phyloP scores from a whole-genome alignment of 2,888 invertebrate species.

The Camptogramma bilineatum region DNA sequence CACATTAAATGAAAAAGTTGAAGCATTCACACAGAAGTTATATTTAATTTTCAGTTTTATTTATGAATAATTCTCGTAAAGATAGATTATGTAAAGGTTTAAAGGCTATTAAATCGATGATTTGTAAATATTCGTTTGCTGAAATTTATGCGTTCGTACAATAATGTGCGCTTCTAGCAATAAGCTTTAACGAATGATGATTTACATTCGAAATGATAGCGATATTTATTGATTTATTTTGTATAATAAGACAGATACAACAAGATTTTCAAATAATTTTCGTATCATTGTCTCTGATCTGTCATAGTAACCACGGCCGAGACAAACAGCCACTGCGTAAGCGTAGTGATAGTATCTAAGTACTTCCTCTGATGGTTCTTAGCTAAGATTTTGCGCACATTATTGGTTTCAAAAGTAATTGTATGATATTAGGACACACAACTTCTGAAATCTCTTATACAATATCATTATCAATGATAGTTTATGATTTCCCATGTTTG shows the following conservation, averaged over 20 bases:
- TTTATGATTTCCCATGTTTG: no score
- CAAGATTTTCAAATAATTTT: no score
- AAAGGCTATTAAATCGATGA: conserved; percentile 54
- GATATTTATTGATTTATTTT: background rate
- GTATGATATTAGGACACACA: no score
- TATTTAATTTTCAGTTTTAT: conserved; percentile 69
- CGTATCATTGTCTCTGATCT: background rate
- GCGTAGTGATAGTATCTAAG: no score
- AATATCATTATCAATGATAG: no score
- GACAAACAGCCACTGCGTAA: no score
- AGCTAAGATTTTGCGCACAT: no score
- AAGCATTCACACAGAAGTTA: conserved; percentile 55
- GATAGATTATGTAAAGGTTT: conserved; percentile 54
- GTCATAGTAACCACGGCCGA: background rate
- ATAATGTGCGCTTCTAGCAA: conserved; percentile 14
- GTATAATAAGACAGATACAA: background rate
- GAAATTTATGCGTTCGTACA: conserved; percentile 29
- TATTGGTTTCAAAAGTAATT: no score
- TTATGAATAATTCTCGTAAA: conserved; percentile 60
- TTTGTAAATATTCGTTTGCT: conserved; percentile 61
- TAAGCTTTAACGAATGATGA: background rate
- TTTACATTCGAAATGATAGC: background rate
- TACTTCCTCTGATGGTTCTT: no score
- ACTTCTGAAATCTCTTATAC: no score
- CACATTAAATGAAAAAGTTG: conserved; percentile 40